These are phyloP conservation scores for Isurus oxyrinchus DNA, from an alignment of 2,113 vertebrate genomes.

Conservation along the genomic window DNA sequence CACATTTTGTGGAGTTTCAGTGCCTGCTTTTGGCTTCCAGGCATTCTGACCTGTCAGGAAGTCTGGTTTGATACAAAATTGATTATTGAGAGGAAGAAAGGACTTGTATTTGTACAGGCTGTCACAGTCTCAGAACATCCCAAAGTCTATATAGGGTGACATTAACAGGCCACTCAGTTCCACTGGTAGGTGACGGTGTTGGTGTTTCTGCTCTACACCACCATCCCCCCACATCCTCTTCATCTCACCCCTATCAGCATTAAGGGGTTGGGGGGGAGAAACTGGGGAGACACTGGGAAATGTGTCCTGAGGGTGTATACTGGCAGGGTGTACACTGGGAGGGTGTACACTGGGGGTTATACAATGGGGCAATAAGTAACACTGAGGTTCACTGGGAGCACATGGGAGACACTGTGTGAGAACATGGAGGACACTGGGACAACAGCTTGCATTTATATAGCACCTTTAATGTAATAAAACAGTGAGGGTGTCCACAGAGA, in stretches of 20 bases:
- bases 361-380: background rate
- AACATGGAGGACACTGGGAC: too few relatives aligned
- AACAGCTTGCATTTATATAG: background rate
- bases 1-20: background rate
- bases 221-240: background rate
- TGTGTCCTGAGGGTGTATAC: background rate
- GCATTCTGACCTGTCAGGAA: too few relatives aligned
- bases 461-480: background rate
- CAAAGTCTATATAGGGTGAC: background rate
- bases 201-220: background rate
- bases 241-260: too few relatives aligned
- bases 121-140: background rate
- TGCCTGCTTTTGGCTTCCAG: background rate
- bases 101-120: background rate
- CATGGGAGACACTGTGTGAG: background rate
- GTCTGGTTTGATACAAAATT: background rate
- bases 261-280: too few relatives aligned
- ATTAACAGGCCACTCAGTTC: background rate
- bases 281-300: background rate
- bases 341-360: background rate
- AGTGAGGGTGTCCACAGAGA: background rate
- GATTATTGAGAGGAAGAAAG: background rate
- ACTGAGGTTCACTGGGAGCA: background rate
- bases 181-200: background rate
- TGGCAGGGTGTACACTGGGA: background rate